These are phyloP conservation scores for Megalopta genalis DNA, from an alignment of 1,140 invertebrate species.

Conservation along the genomic window DNA sequence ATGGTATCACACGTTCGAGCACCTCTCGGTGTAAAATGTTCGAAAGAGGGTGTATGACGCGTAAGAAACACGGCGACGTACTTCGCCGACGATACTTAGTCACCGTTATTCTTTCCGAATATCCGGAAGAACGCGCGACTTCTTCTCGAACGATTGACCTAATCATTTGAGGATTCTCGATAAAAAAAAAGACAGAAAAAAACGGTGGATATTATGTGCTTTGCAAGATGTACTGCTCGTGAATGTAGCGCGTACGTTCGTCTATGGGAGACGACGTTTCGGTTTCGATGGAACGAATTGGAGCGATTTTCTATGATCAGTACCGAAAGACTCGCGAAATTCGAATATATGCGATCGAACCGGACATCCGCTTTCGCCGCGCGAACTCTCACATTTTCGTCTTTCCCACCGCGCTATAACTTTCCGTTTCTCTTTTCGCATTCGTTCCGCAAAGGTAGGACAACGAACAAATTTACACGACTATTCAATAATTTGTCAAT, in stretches of 20 bases:
- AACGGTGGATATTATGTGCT: conserved; percentile 33
- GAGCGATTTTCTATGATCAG: conserved; percentile 25
- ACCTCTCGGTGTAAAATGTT: neutral
- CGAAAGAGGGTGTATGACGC: neutral
- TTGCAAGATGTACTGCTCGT: conserved; percentile 23
- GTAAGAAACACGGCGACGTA: neutral
- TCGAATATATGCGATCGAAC: conserved; percentile 33
- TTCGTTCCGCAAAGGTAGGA: conserved; percentile 30
- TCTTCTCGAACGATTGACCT: neutral
- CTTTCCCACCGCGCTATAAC: neutral
- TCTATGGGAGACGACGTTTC: conserved; percentile 16
- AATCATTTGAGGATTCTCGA: neutral
- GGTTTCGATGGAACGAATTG: conserved; percentile 28
- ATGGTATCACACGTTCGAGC: neutral
- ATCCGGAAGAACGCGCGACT: neutral
- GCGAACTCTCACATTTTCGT: conserved; percentile 26
- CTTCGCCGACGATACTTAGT: too few species aligned
- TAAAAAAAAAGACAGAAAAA: too few species aligned
- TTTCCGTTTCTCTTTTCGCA: neutral
- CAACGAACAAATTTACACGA: conserved; percentile 29
- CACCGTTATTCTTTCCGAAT: neutral
- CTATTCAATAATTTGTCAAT: conserved; percentile 20
- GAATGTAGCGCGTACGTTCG: conserved; percentile 22
- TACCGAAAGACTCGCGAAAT: conserved; percentile 36
- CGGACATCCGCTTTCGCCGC: conserved; percentile 31